Percentiles rank a stretch among this genome's conserved stretches.
These are phyloP conservation scores for Sceloporus tristichus DNA, from an alignment of 2,113 vertebrate genomes.

Conservation along the genomic window DNA sequence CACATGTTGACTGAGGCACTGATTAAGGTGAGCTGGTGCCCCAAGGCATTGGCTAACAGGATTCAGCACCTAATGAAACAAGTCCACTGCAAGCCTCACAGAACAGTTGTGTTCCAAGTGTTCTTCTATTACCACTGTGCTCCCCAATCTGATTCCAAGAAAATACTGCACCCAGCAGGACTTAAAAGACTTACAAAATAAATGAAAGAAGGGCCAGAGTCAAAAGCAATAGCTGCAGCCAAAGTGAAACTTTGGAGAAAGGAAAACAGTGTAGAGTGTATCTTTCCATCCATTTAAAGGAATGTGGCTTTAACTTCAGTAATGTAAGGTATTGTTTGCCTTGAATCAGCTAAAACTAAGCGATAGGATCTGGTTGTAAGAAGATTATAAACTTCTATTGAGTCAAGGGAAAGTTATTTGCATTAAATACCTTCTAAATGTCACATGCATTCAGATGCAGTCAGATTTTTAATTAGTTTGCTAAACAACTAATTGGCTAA, in stretches of 20 bases:
- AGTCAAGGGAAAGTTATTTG: not conserved
- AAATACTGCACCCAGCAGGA: not conserved
- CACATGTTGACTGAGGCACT: not conserved
- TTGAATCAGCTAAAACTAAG: slow-evolving; percentile 2
- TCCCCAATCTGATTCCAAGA: not conserved
- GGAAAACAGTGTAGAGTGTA: no score
- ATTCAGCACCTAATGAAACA: not conserved
- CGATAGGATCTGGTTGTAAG: not conserved
- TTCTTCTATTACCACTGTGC: not conserved
- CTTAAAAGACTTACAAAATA: no score
- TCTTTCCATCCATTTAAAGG: not conserved
- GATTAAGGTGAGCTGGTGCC: not conserved
- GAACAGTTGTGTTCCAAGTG: not conserved
- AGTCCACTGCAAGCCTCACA: no score
- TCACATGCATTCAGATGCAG: not conserved
- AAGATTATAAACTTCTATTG: not conserved
- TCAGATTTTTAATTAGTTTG: slow-evolving; percentile 2
- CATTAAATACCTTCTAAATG: not conserved
- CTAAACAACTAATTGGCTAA: not conserved
- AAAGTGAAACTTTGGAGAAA: not conserved
- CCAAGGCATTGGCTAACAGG: not conserved
- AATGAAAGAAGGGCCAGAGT: not conserved
- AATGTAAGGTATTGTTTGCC: not conserved
- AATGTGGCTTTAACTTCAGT: not conserved
- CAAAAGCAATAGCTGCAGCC: not conserved